Evolutionary conservation across 2,888 invertebrate genomes (phyloP).

Genomic region (Drosophila quasianomalipes): DNA sequence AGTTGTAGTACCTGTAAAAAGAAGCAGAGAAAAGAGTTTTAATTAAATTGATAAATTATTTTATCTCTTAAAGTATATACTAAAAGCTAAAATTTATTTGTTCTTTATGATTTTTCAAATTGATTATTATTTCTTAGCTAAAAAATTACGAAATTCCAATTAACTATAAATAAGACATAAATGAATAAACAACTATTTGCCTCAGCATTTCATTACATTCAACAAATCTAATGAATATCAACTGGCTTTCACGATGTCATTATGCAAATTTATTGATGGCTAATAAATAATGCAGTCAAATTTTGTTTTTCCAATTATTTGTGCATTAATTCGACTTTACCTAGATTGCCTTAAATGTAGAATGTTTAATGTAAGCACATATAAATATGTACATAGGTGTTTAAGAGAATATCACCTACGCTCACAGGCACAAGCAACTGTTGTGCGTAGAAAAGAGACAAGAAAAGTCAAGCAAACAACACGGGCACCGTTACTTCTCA

Average conservation of each 20-base stretch:
- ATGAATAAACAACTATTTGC: not conserved
- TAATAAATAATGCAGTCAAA: not conserved
- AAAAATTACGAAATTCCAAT: not conserved
- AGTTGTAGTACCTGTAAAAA: slow-evolving; percentile 68
- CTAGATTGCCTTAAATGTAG: not conserved
- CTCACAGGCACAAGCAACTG: not conserved
- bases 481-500: slow-evolving; percentile 10
- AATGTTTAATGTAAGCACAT: not conserved
- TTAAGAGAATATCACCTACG: slow-evolving; percentile 7
- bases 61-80: not conserved
- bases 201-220: not conserved
- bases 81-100: not conserved
- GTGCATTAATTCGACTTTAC: not conserved
- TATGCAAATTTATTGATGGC: not conserved
- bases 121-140: not conserved
- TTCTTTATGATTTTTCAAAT: not conserved
- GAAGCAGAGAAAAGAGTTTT: slow-evolving; percentile 14
- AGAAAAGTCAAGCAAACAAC: slow-evolving; percentile 1
- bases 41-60: slow-evolving; percentile 15
- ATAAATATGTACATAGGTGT: not conserved
- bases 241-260: not conserved
- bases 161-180: not conserved
- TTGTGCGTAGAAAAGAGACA: slow-evolving; percentile 8
- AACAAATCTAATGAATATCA: not conserved
- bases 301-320: not conserved